Evolutionary conservation across 1,140 invertebrate genomes (phyloP).

Genomic region (Nasonia giraulti): DNA sequence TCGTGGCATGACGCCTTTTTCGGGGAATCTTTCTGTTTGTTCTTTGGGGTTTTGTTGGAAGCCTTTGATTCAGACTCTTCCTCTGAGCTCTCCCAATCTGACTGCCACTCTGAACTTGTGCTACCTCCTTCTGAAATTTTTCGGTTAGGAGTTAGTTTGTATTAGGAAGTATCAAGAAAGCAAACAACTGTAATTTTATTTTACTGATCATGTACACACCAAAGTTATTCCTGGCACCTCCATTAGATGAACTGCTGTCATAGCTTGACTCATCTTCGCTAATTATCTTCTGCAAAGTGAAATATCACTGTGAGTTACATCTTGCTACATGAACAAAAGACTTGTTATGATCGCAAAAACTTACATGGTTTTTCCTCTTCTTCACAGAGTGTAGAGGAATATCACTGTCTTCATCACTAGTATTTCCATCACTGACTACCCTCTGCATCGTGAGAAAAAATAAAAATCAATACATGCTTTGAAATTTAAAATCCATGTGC

Average conservation of each 20-base stretch:
- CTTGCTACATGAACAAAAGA: not conserved
- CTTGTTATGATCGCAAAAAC: conserved; percentile 33
- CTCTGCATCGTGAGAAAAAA: conserved; percentile 40
- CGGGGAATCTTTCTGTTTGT: conserved; percentile 1
- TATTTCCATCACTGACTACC: conserved; percentile 67
- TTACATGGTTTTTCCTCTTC: conserved; percentile 65
- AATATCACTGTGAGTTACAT: not conserved
- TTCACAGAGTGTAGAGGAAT: conserved; percentile 59
- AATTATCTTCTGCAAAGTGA: conserved; percentile 61
- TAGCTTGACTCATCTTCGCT: conserved; percentile 66
- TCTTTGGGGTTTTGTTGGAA: conserved; percentile 24
- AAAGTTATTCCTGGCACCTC: conserved; percentile 22
- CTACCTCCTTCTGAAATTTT: conserved; percentile 52
- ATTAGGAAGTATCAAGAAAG: not conserved
- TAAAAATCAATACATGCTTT: conserved; percentile 16
- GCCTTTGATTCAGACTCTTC: conserved; percentile 53
- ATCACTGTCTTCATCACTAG: conserved; percentile 68
- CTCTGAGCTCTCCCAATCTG: conserved; percentile 67
- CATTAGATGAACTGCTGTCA: conserved; percentile 53
- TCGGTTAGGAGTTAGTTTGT: not conserved
- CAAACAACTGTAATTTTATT: not conserved
- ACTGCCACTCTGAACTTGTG: conserved; percentile 66
- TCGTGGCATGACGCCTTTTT: conserved; percentile 55
- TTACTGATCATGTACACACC: not conserved
- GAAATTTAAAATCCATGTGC: not conserved